Percentiles rank a stretch among this genome's conserved stretches.
These are phyloP conservation scores for Oreotrochilus melanogaster DNA, from an alignment of 2,113 vertebrate species.

Conservation along the genomic window DNA sequence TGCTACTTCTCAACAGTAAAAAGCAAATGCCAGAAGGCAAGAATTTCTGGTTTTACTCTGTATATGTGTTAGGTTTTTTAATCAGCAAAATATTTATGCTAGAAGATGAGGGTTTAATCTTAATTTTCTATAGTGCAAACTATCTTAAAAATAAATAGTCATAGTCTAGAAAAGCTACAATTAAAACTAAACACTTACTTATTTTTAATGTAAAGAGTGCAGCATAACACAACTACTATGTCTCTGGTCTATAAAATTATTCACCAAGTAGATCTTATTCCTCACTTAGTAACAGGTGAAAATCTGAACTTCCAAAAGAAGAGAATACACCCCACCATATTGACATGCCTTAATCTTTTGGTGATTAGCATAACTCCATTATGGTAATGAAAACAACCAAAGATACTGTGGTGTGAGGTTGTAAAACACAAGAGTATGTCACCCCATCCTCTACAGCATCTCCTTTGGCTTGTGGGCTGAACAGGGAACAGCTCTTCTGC, in stretches of 20 bases:
- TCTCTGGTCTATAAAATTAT: not conserved
- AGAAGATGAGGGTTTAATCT: not conserved
- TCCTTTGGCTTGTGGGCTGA: not conserved
- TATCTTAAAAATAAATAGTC: not conserved
- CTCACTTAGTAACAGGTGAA: not conserved
- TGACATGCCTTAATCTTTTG: not conserved
- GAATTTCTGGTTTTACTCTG: not conserved
- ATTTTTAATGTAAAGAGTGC: not conserved
- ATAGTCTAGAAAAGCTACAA: not conserved
- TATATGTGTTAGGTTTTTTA: not conserved
- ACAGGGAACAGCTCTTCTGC: not conserved
- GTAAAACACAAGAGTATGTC: not conserved
- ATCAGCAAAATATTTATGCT: conserved; percentile 33
- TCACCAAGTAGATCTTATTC: not conserved
- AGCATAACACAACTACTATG: not conserved
- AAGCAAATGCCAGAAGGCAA: conserved; percentile 16
- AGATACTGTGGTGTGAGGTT: not conserved
- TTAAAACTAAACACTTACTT: not conserved
- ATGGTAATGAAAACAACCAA: not conserved
- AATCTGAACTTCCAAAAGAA: not conserved
- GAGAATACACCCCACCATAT: not conserved
- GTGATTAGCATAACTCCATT: not conserved
- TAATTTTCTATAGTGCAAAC: not conserved
- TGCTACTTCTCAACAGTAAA: conserved; percentile 21
- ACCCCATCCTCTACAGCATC: not conserved